These are phyloP conservation scores for Morone saxatilis DNA, from an alignment of 2,113 vertebrate species.

Conservation along the genomic window DNA sequence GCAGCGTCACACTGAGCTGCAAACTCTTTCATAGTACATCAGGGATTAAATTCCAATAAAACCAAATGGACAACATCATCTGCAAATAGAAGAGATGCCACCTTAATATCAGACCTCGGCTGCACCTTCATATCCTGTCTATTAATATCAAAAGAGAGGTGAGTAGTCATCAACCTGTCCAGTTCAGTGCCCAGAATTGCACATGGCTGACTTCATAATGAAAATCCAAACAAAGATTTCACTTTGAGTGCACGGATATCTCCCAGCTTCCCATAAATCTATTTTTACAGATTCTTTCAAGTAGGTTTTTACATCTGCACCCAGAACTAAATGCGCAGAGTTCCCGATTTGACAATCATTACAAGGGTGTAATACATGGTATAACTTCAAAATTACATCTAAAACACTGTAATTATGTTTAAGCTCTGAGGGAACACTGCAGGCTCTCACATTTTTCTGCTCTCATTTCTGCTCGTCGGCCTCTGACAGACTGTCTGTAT, in stretches of 20 bases:
- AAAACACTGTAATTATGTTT: conserved; percentile 25
- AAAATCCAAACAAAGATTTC: neutral
- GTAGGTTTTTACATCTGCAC: neutral
- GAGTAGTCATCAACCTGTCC: neutral
- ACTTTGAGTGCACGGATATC: neutral
- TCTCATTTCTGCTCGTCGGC: conserved; percentile 1
- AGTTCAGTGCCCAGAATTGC: neutral
- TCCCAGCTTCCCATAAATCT: neutral
- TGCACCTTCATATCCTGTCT: neutral
- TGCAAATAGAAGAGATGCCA: neutral
- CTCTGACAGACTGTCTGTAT: conserved; percentile 38
- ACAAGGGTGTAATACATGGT: neutral
- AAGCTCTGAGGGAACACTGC: conserved; percentile 11
- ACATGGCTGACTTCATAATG: neutral
- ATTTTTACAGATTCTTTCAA: neutral
- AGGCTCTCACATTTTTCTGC: neutral
- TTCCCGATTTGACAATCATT: neutral
- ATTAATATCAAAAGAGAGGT: neutral
- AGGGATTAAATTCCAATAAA: neutral
- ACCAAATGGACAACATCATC: neutral
- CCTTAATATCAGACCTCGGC: neutral
- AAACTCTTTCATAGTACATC: neutral
- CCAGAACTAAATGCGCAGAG: neutral
- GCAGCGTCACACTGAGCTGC: neutral
- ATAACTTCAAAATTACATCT: conserved; percentile 7